phyloP scores from a whole-genome alignment of 1,140 invertebrate species.

The Leptestheria dahalacensis region DNA sequence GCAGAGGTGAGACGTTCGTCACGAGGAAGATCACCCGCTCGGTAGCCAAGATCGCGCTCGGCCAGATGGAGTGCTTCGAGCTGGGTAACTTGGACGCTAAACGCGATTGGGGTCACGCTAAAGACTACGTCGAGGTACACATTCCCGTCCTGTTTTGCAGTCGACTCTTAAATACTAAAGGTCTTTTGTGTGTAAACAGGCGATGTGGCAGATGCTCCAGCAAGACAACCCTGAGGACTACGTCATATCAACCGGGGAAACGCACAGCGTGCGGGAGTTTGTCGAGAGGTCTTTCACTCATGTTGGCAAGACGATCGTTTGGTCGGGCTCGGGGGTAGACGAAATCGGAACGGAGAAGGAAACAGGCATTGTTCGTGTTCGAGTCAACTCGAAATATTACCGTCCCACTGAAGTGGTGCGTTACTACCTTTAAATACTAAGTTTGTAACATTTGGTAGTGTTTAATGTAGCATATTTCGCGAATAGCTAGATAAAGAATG shows the following conservation, averaged over 20 bases:
- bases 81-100: slow-evolving; percentile 91
- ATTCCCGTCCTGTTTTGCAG: no score
- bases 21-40: slow-evolving; percentile 95
- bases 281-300: slow-evolving; percentile 77
- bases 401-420: slow-evolving; percentile 94
- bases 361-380: slow-evolving; percentile 65
- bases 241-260: slow-evolving; percentile 91
- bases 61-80: slow-evolving; percentile 71
- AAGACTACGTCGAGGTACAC: slow-evolving; percentile 87
- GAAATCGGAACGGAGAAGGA: slow-evolving; percentile 73
- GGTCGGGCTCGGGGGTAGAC: slow-evolving; percentile 70
- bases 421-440: slow-evolving; percentile 19
- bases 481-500: no score
- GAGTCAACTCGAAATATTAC: slow-evolving; percentile 88
- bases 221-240: slow-evolving; percentile 83
- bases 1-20: slow-evolving; percentile 96
- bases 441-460: background rate
- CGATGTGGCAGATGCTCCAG: slow-evolving; percentile 99
- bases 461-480: no score
- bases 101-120: slow-evolving; percentile 98
- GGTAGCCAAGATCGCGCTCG: slow-evolving; percentile 88
- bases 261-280: slow-evolving; percentile 91
- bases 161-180: slow-evolving; percentile 4
- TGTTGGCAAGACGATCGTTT: slow-evolving; percentile 54
- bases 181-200: slow-evolving; percentile 38